Conservation (phyloP, 2,888 invertebrate species). For the Lochmaea capreae region DNA sequence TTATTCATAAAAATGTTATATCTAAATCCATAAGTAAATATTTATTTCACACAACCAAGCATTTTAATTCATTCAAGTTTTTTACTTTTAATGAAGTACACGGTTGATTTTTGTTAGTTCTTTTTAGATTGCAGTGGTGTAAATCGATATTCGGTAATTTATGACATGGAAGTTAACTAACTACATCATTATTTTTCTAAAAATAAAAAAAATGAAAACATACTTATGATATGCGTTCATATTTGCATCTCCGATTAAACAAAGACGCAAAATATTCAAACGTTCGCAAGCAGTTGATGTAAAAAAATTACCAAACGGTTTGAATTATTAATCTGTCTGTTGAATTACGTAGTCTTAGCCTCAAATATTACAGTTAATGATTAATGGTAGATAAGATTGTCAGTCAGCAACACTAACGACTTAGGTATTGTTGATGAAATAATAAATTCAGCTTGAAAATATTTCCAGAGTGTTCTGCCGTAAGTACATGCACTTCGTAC, state of each 20-base stretch:
- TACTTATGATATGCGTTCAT: neutral
- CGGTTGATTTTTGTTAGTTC: no score
- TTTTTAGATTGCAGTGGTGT: no score
- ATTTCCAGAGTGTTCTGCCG: neutral
- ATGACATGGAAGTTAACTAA: no score
- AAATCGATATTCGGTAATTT: no score
- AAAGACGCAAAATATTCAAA: neutral
- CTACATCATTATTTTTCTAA: no score
- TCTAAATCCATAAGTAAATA: no score
- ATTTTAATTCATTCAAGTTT: no score
- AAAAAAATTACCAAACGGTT: neutral
- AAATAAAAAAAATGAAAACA: neutral
- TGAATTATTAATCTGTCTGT: neutral
- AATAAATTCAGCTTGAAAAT: neutral
- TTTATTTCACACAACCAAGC: no score
- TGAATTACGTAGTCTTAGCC: neutral
- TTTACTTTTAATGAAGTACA: no score
- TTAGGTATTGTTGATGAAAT: neutral
- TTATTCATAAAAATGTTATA: no score
- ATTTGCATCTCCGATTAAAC: neutral
- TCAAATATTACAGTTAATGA: neutral
- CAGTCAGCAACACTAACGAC: neutral
- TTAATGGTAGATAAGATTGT: conserved; percentile 2
- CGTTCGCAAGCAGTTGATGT: neutral
- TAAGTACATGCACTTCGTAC: neutral